A percentile compares a stretch with the other conserved stretches of the same genome.
Evolutionary conservation across 2,113 vertebrate genomes (phyloP).

Genomic region (Cynocephalus volans): DNA sequence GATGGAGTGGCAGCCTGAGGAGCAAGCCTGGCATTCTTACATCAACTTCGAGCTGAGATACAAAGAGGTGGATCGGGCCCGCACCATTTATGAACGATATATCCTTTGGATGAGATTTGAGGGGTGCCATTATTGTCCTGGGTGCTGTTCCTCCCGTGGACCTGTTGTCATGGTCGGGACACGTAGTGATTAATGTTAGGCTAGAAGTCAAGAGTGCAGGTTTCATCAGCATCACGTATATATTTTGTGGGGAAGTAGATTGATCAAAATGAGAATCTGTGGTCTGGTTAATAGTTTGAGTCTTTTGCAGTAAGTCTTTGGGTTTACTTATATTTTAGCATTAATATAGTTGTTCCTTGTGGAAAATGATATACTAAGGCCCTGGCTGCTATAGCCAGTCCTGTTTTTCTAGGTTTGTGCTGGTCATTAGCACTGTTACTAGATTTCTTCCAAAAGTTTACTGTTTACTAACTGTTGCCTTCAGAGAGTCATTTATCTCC

Average conservation of each 20-base stretch:
- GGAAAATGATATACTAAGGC: neutral
- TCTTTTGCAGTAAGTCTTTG: neutral
- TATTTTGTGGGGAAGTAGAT: neutral
- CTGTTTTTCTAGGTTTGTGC: neutral
- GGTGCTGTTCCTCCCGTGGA: neutral
- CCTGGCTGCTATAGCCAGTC: neutral
- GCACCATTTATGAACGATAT: conserved; percentile 97
- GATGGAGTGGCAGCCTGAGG: conserved; percentile 99
- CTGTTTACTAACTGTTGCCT: neutral
- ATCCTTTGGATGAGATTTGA: conserved; percentile 90
- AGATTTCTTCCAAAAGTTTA: neutral
- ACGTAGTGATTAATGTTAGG: neutral
- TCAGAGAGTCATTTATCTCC: too few species aligned
- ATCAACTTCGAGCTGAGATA: conserved; percentile 99
- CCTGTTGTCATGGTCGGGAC: neutral
- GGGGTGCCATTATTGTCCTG: neutral
- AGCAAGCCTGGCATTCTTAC: conserved; percentile 99
- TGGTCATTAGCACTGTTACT: neutral
- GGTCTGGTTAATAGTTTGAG: neutral
- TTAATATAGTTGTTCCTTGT: neutral
- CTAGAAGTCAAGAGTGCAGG: neutral
- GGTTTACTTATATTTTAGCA: neutral
- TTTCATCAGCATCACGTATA: neutral
- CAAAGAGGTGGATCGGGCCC: conserved; percentile 97
- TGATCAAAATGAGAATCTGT: neutral